Evolutionary conservation across 2,888 invertebrate species (phyloP), one percentile per base, ranked within the genome.

Genomic region (Celastrina argiolus): DNA sequence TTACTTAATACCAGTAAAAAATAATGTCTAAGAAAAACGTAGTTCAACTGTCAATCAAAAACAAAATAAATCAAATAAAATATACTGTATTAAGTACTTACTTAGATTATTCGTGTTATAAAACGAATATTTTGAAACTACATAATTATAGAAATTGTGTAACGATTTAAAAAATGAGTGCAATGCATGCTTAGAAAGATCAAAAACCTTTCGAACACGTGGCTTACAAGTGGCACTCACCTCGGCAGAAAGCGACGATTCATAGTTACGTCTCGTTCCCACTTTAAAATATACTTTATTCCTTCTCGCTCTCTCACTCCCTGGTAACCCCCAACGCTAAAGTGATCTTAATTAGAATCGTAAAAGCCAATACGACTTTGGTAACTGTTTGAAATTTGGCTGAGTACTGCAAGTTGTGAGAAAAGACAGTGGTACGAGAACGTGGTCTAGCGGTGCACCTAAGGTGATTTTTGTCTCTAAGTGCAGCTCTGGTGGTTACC

Each of bases 231-330:
- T 81, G 83, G 83, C 85, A 88, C 91, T 90, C 85, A 91, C 91
- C 91, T 88, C 85, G 79, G 69, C 75, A 80, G 82, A 81, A 78
- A 82, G 81, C 88, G 83, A 81, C 77, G 85, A 77, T 81, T 79
- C 91, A 89, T 90, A 79, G 74, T 80, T 78, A 74, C 81, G 84
- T 87, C 89, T 89, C 88, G 88, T 89, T 89, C 87, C 88, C 89
- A 90, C 91, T 89, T 89, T 87, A 83, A 74, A 84, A 70, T 76
- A 83, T 77, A 84, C 82, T 83, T 71, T 70, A 69, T 74, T 70
- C 82, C 81, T 76, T 83, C 87, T 85, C 88, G 85, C 87, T 89
- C 89, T 88, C 88, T 88, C 89, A 87, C 87, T 77, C 85, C 87
- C 84, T 83, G 82, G 78, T 77, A 74, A 74, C 77, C 77, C 72